A percentile compares a stretch with the other conserved stretches of the same genome.
phyloP scores from a whole-genome alignment of 1,140 invertebrate species.

The Acromyrmex echinatior region DNA sequence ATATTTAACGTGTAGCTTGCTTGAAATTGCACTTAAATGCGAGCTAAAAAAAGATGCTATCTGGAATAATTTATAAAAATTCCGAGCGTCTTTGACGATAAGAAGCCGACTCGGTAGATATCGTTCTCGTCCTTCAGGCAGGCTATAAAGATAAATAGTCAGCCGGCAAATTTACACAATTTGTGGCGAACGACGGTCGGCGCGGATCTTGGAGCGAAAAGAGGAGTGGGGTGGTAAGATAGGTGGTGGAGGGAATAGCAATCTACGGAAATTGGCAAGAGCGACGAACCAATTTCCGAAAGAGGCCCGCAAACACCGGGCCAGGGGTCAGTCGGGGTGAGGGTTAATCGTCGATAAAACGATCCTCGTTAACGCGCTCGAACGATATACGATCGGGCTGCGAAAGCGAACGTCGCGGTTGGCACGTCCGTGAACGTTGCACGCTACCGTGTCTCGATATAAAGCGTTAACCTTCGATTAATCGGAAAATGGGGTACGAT shows the following conservation, averaged over 20 bases:
- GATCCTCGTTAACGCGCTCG: conserved; percentile 85
- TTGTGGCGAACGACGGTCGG: conserved; percentile 79
- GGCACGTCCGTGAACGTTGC: conserved; percentile 42
- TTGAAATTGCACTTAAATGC: background rate
- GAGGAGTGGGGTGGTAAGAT: conserved; percentile 67
- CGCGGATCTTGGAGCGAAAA: conserved; percentile 69
- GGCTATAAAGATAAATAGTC: conserved; percentile 86
- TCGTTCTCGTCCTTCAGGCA: conserved; percentile 77
- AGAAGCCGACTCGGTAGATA: conserved; percentile 55
- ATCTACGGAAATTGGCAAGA: conserved; percentile 86
- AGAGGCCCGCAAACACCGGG: conserved; percentile 82
- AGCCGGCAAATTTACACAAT: conserved; percentile 85
- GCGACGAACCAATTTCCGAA: conserved; percentile 85
- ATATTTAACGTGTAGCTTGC: background rate
- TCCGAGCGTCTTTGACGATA: conserved; percentile 30
- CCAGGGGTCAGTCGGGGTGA: conserved; percentile 82
- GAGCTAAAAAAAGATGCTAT: background rate
- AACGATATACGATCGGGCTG: conserved; percentile 74
- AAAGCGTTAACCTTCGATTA: conserved; percentile 54
- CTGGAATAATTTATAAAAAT: conserved; percentile 43
- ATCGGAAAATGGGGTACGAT: conserved; percentile 21
- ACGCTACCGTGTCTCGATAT: conserved; percentile 57
- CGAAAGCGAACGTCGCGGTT: conserved; percentile 65
- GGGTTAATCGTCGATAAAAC: conserved; percentile 85
- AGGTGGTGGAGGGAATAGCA: conserved; percentile 74